A percentile compares a stretch with the other conserved stretches of the same genome.
These are phyloP conservation scores for Virgularia gustaviana DNA, from an alignment of 92 coral and sea anemone genomes.

Conservation along the genomic window DNA sequence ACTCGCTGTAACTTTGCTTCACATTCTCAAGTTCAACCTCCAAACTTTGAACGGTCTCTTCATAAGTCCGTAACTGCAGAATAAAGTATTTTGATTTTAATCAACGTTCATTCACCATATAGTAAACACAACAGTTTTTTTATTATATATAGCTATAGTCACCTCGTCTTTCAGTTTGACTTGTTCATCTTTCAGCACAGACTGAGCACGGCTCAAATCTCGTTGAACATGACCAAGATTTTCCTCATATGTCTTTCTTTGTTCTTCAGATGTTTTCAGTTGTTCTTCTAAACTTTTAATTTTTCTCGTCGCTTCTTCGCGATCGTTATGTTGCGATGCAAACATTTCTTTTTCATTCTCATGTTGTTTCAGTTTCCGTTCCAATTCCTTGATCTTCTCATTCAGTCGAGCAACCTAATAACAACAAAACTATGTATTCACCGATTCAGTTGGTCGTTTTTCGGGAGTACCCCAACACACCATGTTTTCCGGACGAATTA, in stretches of 20 bases:
- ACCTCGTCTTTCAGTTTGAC: constrained; percentile 22
- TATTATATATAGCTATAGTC: neutral
- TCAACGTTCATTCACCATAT: neutral
- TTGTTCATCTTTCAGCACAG: constrained; percentile 47
- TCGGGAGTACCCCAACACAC: too few relatives aligned
- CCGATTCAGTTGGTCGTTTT: too few relatives aligned
- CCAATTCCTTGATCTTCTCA: constrained; percentile 75
- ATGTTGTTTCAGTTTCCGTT: constrained; percentile 56
- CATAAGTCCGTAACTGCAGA: constrained; percentile 74
- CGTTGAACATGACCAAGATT: constrained; percentile 65
- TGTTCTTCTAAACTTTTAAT: constrained; percentile 67
- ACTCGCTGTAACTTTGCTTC: constrained; percentile 68
- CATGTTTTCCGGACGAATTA: too few relatives aligned
- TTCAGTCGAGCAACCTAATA: constrained; percentile 75
- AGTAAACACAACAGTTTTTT: neutral
- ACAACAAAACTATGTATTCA: too few relatives aligned
- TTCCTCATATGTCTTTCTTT: constrained; percentile 60
- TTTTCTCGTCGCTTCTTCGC: constrained; percentile 22
- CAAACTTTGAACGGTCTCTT: constrained; percentile 75
- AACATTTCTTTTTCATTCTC: constrained; percentile 74
- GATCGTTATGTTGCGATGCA: neutral
- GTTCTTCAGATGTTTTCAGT: constrained; percentile 71
- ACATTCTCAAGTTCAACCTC: constrained; percentile 69
- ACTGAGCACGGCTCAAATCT: constrained; percentile 62
- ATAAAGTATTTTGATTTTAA: neutral